Base-by-base conservation (phyloP, 2,888 invertebrate species). In the Melangyna quadrimaculata region DNA sequence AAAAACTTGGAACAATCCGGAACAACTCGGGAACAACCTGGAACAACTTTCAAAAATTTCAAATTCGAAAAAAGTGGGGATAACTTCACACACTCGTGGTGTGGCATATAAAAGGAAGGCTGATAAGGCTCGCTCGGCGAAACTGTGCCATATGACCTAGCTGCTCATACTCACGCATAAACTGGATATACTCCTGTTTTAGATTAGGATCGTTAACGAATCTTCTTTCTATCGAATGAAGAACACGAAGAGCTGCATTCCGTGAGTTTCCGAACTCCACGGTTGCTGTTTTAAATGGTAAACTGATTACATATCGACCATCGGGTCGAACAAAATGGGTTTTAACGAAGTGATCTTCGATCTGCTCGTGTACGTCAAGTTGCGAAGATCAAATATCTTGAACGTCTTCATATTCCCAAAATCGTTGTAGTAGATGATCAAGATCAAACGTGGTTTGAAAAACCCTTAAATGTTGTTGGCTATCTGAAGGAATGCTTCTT, bases 351-450 rank as follows among this genome's bases (percentile, higher is more conserved):
- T 43, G 40, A n/a, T 32, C 27, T 40, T 55, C 69, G 8, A 70
- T 55, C 17, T 32, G 6, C 17, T 27, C 27, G 24, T 55, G 12
- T 3, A 12, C 43, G 14, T 63, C 63, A 5, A 5, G 4, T 3
- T 43, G n/a, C 5, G 22, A 12, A 22, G 48, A 48, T 5, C 5
- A 22, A 3, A 19, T 48, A 2, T 61, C 40, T 40, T 22, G 37
- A 29, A 51, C 14, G 5, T 63, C 43, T 43, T 70, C 78, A 43
- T 27, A 40, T 40, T 61, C 69, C 59, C 12, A 70, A 29, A 61
- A 70, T 8, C 10, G 57, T 32, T 61, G 67, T 0, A 67, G 17
- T 2, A 75, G 48, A 24, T 24, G 12, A n/a, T 78, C 43, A 6
- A 70, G 51, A 29, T 78, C 70, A 2, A 48, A 1, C 2, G 70